Conservation (phyloP, 2,797 vertebrate species). For the Rhinichthys osculus region DNA sequence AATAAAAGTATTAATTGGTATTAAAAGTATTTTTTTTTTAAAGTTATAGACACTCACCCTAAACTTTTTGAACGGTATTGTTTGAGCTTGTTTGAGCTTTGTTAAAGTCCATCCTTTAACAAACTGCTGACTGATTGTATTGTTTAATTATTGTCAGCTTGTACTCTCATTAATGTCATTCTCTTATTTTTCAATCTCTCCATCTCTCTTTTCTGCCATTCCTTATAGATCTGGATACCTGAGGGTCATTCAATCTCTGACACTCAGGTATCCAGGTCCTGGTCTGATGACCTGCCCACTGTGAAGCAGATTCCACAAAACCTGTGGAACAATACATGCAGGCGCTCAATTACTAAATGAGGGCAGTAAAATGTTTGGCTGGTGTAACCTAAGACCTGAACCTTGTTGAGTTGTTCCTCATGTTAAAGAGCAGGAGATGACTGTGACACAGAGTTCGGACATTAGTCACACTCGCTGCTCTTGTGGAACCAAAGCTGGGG, state of each 20-base stretch:
- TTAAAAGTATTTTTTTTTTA: background rate
- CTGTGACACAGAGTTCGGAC: slow-evolving; percentile 52
- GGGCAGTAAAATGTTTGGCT: slow-evolving; percentile 59
- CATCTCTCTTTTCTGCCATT: background rate
- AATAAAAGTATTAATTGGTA: background rate
- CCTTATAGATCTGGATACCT: slow-evolving; percentile 20
- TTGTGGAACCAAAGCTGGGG: slow-evolving; percentile 50
- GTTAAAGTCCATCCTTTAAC: background rate
- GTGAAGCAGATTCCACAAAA: slow-evolving; percentile 59
- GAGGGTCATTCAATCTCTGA: slow-evolving; percentile 64
- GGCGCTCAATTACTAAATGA: slow-evolving; percentile 65
- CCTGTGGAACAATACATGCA: slow-evolving; percentile 57
- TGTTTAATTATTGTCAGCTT: slow-evolving; percentile 5
- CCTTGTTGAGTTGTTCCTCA: slow-evolving; percentile 28
- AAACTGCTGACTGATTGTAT: background rate
- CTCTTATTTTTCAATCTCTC: background rate
- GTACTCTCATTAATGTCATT: slow-evolving; percentile 6
- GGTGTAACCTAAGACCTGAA: slow-evolving; percentile 62
- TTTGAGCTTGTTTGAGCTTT: background rate
- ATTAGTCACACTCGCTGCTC: slow-evolving; percentile 62
- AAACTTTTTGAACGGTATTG: background rate
- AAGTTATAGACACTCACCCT: background rate
- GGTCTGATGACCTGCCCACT: slow-evolving; percentile 57
- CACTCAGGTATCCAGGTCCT: slow-evolving; percentile 59
- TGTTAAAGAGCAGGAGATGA: slow-evolving; percentile 49